Percentiles rank a stretch among this genome's conserved stretches.
Evolutionary conservation across 2,113 vertebrate species (phyloP).

Genomic region (Plestiodon gilberti): DNA sequence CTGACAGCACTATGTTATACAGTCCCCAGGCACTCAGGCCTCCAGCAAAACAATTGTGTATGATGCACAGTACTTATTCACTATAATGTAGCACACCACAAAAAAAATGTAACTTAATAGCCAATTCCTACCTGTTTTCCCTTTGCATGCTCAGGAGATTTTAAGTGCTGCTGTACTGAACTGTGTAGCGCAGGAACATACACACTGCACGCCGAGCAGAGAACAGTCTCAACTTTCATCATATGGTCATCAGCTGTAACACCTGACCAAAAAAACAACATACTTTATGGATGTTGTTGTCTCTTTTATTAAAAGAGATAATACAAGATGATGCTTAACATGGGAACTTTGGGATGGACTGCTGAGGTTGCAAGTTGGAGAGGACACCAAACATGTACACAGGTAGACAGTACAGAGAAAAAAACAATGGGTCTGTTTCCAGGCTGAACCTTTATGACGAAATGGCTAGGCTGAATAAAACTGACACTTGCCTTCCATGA

Average conservation of each 20-base stretch:
- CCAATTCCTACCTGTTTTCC: slow-evolving; percentile 78
- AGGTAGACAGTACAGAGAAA: no score
- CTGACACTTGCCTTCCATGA: slow-evolving; percentile 77
- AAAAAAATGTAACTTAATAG: neutral
- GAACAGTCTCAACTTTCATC: slow-evolving; percentile 89
- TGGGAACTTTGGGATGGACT: no score
- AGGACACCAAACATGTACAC: no score
- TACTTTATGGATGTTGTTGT: slow-evolving; percentile 2
- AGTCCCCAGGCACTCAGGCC: neutral
- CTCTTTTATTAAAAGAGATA: rapidly evolving
- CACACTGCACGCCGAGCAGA: slow-evolving; percentile 84
- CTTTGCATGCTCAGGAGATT: slow-evolving; percentile 83
- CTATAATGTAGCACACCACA: neutral
- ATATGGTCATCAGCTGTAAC: slow-evolving; percentile 86
- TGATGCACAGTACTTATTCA: neutral
- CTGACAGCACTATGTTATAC: neutral
- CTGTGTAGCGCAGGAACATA: slow-evolving; percentile 85
- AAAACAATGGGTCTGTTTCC: neutral
- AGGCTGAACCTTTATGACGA: neutral
- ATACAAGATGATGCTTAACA: neutral
- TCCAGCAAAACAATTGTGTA: neutral
- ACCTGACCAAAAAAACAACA: slow-evolving; percentile 67
- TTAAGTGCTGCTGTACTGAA: slow-evolving; percentile 85
- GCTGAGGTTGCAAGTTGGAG: neutral
- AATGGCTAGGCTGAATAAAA: neutral